Base-by-base conservation (phyloP, 1,140 invertebrate genomes). In the Grapholita molesta region DNA sequence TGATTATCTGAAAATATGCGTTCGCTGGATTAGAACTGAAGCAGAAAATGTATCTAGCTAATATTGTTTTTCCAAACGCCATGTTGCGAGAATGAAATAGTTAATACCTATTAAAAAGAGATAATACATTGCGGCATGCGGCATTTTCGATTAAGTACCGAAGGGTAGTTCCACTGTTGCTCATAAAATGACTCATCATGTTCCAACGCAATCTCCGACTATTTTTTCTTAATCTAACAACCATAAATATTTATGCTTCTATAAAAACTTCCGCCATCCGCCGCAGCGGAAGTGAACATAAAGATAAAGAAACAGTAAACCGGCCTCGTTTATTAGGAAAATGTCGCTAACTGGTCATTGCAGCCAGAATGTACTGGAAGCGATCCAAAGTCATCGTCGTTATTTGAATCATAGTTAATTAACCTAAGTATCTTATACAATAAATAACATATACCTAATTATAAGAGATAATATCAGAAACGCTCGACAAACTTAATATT, bases 211-310 rank as follows among this genome's bases (percentile, higher is more conserved):
- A 42, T 42, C n/a, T 38, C 25, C 15, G 55, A 61, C 55, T 32
- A 61, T 61, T 61, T 32, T 61, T 61, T 61, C 55, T 15, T 61
- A 61, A 61, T 61, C 55, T 25, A 25, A 61, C 55, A 28, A 3
- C 55, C 55, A 61, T 61, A 61, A 61, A 61, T 61, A 61, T 61
- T 61, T 61, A 61, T 61, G 55, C 18, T 61, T 61, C 55, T 61
- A 61, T 61, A 30, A 57, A 57, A 57, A 57, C 25, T 32, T 30
- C 25, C 24, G 25, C 25, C 25, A 61, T 25, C 21, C 21, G 24
- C 53, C n/a, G 42, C 42, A 18, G 28, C 55, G 55, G 25, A 61
- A 61, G 25, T 28, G 25, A 32, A 8, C 55, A 61, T 61, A 61
- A 61, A 61, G 55, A 61, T 61, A 61, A 61, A 32, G 55, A 61